Evolutionary conservation across 2,113 vertebrate genomes (phyloP).

Genomic region (Platysternon megacephalum): DNA sequence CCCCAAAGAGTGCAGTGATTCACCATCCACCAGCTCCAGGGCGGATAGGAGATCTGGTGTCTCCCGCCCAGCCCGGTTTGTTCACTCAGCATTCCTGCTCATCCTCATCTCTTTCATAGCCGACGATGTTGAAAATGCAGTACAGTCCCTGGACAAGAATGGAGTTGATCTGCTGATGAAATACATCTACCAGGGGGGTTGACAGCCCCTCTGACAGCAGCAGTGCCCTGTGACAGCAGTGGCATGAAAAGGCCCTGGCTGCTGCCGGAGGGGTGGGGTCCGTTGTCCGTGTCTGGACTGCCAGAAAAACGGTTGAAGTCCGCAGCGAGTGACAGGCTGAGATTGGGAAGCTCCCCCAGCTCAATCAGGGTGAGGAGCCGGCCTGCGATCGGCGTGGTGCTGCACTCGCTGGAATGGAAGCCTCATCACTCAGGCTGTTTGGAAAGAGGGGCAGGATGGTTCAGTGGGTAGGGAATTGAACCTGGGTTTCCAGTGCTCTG

Average conservation of each 20-base stretch:
- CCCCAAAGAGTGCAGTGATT: background rate
- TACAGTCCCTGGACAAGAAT: conserved; percentile 90
- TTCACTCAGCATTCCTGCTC: background rate
- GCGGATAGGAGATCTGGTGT: background rate
- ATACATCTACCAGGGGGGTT: conserved; percentile 93
- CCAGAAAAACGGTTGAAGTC: conserved; percentile 89
- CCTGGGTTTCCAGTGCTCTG: background rate
- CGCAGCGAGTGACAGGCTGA: conserved; percentile 37
- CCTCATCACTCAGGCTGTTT: fast-evolving
- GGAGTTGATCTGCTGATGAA: conserved; percentile 92
- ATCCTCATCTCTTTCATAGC: conserved; percentile 91
- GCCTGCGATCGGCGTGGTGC: background rate
- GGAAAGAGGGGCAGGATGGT: fast-evolving
- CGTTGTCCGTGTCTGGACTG: conserved; percentile 90
- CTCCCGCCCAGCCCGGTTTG: background rate
- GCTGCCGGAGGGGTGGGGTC: conserved; percentile 87
- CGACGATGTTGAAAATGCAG: conserved; percentile 90
- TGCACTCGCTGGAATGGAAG: background rate
- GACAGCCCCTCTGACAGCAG: conserved; percentile 92
- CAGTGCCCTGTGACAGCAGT: conserved; percentile 89
- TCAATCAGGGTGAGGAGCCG: background rate
- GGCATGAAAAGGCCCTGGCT: conserved; percentile 93
- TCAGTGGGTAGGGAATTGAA: background rate
- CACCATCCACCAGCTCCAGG: no score
- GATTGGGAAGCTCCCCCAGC: background rate